Conservation (phyloP, 2,888 invertebrate genomes). For the Stenodera caucasica region DNA sequence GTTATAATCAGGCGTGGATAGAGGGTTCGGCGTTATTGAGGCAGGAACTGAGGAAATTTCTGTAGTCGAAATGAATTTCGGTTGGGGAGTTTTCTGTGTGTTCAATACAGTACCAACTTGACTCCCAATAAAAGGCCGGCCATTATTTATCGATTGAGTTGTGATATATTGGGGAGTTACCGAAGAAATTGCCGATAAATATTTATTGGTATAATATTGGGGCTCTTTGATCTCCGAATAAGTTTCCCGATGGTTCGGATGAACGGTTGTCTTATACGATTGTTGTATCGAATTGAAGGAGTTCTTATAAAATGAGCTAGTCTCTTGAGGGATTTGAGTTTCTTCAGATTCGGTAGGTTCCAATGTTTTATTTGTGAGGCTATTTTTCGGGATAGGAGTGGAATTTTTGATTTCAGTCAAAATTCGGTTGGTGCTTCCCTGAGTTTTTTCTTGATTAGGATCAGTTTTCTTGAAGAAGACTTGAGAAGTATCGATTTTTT, state of each 20-base stretch:
- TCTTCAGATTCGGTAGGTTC: slow-evolving; percentile 47
- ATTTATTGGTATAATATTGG: slow-evolving; percentile 34
- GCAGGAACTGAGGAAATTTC: slow-evolving; percentile 13
- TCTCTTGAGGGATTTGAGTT: slow-evolving; percentile 74
- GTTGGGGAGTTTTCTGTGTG: neutral
- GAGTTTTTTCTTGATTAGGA: neutral
- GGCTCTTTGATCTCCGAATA: slow-evolving; percentile 50
- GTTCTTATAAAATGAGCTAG: slow-evolving; percentile 71
- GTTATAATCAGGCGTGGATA: neutral
- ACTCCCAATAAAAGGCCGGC: slow-evolving; percentile 50
- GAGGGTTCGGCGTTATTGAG: slow-evolving; percentile 12
- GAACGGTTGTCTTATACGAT: slow-evolving; percentile 34
- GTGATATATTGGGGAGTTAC: slow-evolving; percentile 49
- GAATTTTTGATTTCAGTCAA: neutral
- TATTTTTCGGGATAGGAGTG: neutral
- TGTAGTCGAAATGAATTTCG: neutral
- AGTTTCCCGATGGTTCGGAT: slow-evolving; percentile 51
- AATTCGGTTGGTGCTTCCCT: neutral
- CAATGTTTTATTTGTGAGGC: neutral
- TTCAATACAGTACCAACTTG: slow-evolving; percentile 38
- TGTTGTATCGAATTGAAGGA: slow-evolving; percentile 41
- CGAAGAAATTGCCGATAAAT: slow-evolving; percentile 39
- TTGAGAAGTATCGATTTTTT: neutral
- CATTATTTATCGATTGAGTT: slow-evolving; percentile 49
- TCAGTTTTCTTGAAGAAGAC: neutral